Evolutionary conservation across 2,113 vertebrate species (phyloP).

Genomic region (Emydocephalus ijimae): DNA sequence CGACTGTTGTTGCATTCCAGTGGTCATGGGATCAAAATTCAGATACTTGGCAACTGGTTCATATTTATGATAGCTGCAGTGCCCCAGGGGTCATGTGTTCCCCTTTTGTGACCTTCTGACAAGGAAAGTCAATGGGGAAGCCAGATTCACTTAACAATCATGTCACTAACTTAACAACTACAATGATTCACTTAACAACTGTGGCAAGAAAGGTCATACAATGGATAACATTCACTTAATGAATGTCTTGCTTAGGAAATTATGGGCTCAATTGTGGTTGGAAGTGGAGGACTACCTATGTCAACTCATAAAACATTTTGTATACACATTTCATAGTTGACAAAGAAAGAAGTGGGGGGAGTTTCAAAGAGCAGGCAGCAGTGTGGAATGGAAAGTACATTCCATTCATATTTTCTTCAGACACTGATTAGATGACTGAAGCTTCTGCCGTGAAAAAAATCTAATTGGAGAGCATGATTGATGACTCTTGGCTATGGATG

Average conservation of each 20-base stretch:
- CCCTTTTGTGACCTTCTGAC: background rate
- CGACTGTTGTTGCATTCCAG: background rate
- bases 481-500: too few relatives aligned
- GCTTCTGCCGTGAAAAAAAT: too few relatives aligned
- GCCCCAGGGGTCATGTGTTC: background rate
- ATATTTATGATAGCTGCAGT: background rate
- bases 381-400: too few relatives aligned
- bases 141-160: background rate
- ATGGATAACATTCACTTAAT: background rate
- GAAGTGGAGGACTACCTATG: background rate
- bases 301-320: too few relatives aligned
- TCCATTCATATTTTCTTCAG: too few relatives aligned
- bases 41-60: background rate
- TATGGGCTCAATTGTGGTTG: background rate
- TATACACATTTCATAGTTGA: too few relatives aligned
- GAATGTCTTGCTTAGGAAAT: background rate
- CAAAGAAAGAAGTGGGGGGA: too few relatives aligned
- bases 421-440: too few relatives aligned
- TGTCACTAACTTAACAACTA: background rate
- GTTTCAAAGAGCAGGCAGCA: too few relatives aligned
- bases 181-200: background rate
- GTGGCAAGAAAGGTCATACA: background rate
- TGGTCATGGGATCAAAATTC: background rate
- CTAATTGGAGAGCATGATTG: too few relatives aligned
- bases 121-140: background rate